Base-by-base conservation (phyloP, 2,113 vertebrate genomes). In the Dolichallabes microphthalmus region DNA sequence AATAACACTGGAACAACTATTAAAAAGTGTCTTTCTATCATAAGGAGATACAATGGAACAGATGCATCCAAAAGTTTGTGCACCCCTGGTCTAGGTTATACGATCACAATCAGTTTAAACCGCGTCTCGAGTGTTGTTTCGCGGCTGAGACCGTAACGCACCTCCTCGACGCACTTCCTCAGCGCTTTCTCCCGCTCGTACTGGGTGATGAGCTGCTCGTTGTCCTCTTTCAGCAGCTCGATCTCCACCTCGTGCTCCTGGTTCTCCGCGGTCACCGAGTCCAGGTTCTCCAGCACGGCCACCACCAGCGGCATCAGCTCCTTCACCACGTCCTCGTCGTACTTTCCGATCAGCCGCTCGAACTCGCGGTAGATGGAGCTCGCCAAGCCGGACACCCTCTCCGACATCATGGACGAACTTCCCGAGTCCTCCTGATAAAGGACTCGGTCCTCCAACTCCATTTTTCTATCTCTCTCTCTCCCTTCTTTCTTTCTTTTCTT, bases 361-460 rank as follows among this genome's bases (percentile, higher is more conserved):
- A 99, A 98, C 93, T 99, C 97, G 84, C 97, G 96, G 96, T 99
- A 99, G 92, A 99, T 99, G 91, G 96, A 97, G 94, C 92, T 96
- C 88, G 97, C 97, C 93, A 98, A 96, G 95, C 97, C 97, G 89
- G 97, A 98, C 17, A 98, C 97, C 82, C 97, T 95, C 93, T 99
- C 97, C 84, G 97, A 98, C 97, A 99, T 98, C 92, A 98, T 95
- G 82, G 97, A 96, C 85, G 96, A 96, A 27, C 97, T 97, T 90
- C 96, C 97, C 91, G 97, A 97, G 94, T 99, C 97, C 90, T 99
- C 97, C 94, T 97, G 96, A 94, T 98, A 97, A 87, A 97, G 96
- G 85, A 96, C 96, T 90, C 97, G 97, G 94, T 98, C 97, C 85
- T 95, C 94, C 91, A 95, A 90, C 93, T 95, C 94, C 94, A 95